Base-by-base conservation (phyloP, 2,797 vertebrate genomes). In the Oreochromis grahami region DNA sequence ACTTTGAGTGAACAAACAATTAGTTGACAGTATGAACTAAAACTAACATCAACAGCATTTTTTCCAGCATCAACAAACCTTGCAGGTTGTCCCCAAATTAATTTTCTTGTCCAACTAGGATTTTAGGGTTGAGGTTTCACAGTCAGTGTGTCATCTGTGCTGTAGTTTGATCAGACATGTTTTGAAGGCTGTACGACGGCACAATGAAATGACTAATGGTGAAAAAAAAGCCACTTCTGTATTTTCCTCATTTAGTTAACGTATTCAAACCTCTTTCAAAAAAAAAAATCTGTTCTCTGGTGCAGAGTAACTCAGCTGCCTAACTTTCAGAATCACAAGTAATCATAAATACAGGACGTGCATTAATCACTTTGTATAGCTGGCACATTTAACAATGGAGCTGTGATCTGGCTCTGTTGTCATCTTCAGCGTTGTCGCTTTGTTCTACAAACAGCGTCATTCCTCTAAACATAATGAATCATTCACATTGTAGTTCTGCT, bases 381-480 rank as follows among this genome's bases (percentile, higher is more conserved):
- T 63, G 77, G 65, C 55, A 10, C 34, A 4, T 58, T 32, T 45
- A 65, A 89, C 91, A 86, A 63, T 84, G 86, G 76, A 24, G 77
- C 70, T 11, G 50, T 81, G 80, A 86, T 87, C 84, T 87, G 24
- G 74, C 80, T 50, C 52, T 79, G 79, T 87, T 90, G 86, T 88
- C 86, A 51, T 86, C 86, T 21, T 82, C 76, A 80, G 78, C 56
- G 8, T 65, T 19, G 70, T 84, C 45, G 48, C 83, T 91, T 88
- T 84, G 83, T 88, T 89, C 86, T 83, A 82, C 90, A 84, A 83
- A 87, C 83, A 7, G 78, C 17, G 52, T 56, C 38, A 29, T 90
- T 90, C 83, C 85, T 90, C 58, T 12, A 3, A 72, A 15, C 58
- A 56, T 26, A 53, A 85, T 88, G 87, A 89, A 83, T 88, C 88